A percentile compares a stretch with the other conserved stretches of the same genome.
These are phyloP conservation scores for Caenorhabditis brenneri DNA, from an alignment of 1,140 invertebrate species.

Conservation along the genomic window DNA sequence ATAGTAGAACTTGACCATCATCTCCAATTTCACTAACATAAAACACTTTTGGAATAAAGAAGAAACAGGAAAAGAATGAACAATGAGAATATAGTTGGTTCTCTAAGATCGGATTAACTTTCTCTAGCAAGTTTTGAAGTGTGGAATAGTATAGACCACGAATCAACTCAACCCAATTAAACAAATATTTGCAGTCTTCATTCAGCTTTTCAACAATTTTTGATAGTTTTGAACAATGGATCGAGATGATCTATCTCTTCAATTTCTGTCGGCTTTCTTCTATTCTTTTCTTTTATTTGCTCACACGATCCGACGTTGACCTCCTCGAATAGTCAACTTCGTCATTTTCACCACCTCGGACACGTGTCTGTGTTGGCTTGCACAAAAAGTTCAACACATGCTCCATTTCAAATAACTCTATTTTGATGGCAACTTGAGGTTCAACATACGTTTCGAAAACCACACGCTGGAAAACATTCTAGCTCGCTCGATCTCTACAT, in stretches of 20 bases:
- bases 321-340: background rate
- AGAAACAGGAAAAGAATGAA: background rate
- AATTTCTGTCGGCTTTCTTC: constrained; percentile 25
- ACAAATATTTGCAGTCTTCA: constrained; percentile 30
- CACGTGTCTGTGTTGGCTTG: too few relatives aligned
- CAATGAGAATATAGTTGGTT: background rate
- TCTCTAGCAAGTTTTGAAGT: background rate
- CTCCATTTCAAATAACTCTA: too few relatives aligned
- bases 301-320: background rate
- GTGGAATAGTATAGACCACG: background rate
- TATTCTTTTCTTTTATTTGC: constrained; percentile 1
- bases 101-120: constrained; percentile 16
- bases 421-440: too few relatives aligned
- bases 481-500: too few relatives aligned
- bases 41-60: background rate
- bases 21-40: constrained; percentile 3
- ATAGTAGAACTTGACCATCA: background rate
- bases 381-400: too few relatives aligned
- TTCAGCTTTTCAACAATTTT: constrained; percentile 17
- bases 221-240: constrained; percentile 38
- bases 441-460: too few relatives aligned
- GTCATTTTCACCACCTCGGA: background rate
- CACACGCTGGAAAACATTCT: too few relatives aligned
- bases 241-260: constrained; percentile 9
- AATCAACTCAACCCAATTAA: background rate